phyloP scores from a whole-genome alignment of 1,140 invertebrate genomes.

The Ips nitidus region DNA sequence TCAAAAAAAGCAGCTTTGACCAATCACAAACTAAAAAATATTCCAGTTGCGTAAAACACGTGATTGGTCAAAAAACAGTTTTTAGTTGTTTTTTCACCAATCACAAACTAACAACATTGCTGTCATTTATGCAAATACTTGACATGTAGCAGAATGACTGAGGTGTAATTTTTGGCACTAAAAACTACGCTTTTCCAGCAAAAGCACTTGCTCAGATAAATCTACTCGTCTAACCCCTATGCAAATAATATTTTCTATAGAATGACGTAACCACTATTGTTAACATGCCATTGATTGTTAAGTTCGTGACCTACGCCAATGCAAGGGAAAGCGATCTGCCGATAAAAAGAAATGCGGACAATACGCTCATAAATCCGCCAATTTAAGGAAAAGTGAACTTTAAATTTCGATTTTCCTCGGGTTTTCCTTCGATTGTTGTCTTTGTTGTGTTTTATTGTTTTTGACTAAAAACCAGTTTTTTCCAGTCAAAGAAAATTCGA shows the following conservation, averaged over 20 bases:
- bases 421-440: background rate
- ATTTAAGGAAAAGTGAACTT: constrained; percentile 34
- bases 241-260: constrained; percentile 51
- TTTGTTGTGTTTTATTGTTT: no score
- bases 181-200: no score
- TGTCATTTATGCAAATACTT: no score
- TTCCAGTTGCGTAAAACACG: no score
- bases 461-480: no score
- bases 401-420: constrained; percentile 15
- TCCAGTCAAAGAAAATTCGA: background rate
- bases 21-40: no score
- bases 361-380: constrained; percentile 34
- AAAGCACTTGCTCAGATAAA: background rate
- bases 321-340: constrained; percentile 41
- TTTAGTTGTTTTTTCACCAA: no score
- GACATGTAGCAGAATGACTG: no score
- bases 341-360: constrained; percentile 39
- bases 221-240: constrained; percentile 35
- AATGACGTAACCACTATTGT: constrained; percentile 51
- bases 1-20: no score
- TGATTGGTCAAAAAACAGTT: no score
- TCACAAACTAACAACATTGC: no score
- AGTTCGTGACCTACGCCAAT: constrained; percentile 50
- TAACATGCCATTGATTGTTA: constrained; percentile 53
- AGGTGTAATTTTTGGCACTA: no score